phyloP scores from a whole-genome alignment of 2,113 vertebrate genomes.

The Steatornis caripensis region DNA sequence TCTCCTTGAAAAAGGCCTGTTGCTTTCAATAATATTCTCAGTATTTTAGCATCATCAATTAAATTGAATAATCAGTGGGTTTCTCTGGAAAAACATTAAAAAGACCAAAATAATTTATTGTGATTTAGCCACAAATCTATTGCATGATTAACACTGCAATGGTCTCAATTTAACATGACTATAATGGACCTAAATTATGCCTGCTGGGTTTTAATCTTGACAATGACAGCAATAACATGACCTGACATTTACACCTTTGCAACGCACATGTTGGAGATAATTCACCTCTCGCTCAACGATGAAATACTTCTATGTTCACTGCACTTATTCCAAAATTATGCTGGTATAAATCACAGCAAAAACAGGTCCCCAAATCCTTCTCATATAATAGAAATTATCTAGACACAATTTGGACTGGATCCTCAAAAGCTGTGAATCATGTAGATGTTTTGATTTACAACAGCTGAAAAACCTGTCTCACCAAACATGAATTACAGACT shows the following conservation, averaged over 20 bases:
- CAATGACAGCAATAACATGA: background rate
- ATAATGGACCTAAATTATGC: background rate
- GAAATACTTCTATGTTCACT: background rate
- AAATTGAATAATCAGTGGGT: background rate
- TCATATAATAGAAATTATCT: background rate
- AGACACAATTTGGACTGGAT: background rate
- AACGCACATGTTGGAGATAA: background rate
- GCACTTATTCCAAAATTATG: background rate
- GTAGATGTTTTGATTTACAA: background rate
- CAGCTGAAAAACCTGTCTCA: background rate
- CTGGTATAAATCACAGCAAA: background rate
- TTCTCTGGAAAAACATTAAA: background rate
- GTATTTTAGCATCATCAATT: slow-evolving; percentile 14
- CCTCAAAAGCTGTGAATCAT: background rate
- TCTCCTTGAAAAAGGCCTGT: slow-evolving; percentile 28
- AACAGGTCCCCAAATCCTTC: background rate
- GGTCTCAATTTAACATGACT: background rate
- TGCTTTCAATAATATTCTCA: slow-evolving; percentile 19
- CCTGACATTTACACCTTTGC: background rate
- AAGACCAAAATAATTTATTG: background rate
- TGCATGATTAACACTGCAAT: background rate
- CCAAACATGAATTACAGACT: background rate
- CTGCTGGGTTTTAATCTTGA: background rate
- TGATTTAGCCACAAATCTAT: background rate
- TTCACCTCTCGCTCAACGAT: background rate